A percentile compares a stretch with the other conserved stretches of the same genome.
phyloP scores from a whole-genome alignment of 1,140 invertebrate species.

The Arctopsyche grandis region DNA sequence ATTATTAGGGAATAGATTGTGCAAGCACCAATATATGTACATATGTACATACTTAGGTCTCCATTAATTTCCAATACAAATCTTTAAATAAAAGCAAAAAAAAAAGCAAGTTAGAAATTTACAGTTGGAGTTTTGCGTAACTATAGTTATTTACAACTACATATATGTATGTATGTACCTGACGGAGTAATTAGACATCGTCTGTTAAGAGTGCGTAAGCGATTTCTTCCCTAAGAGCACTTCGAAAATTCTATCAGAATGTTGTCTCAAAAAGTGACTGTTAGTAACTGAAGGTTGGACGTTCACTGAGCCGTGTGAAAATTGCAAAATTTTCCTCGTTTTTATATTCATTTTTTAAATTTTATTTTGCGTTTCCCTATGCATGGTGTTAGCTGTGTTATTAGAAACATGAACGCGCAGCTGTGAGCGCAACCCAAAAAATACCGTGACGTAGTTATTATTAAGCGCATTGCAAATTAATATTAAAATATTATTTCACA shows the following conservation, averaged over 20 bases:
- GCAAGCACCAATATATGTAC: no score
- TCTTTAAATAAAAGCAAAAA: no score
- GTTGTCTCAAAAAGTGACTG: no score
- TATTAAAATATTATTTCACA: no score
- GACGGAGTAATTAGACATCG: conserved; percentile 10
- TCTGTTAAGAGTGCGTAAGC: conserved; percentile 15
- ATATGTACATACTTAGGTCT: no score
- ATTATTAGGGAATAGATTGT: no score
- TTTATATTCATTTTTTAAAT: background rate
- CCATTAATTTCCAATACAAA: no score
- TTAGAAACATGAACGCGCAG: background rate
- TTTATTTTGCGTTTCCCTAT: background rate
- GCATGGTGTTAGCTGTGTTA: background rate
- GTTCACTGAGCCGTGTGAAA: conserved; percentile 26
- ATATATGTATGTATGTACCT: background rate
- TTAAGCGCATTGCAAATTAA: no score
- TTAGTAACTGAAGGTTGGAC: conserved; percentile 5
- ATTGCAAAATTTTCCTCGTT: conserved; percentile 15
- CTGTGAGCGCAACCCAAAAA: background rate
- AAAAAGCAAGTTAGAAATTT: background rate
- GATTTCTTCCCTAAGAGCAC: background rate
- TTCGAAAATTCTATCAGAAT: no score
- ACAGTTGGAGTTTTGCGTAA: background rate
- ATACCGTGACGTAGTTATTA: background rate
- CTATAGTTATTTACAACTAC: background rate